phyloP scores from a whole-genome alignment of 2,888 invertebrate species.

The Smittia aterrima region DNA sequence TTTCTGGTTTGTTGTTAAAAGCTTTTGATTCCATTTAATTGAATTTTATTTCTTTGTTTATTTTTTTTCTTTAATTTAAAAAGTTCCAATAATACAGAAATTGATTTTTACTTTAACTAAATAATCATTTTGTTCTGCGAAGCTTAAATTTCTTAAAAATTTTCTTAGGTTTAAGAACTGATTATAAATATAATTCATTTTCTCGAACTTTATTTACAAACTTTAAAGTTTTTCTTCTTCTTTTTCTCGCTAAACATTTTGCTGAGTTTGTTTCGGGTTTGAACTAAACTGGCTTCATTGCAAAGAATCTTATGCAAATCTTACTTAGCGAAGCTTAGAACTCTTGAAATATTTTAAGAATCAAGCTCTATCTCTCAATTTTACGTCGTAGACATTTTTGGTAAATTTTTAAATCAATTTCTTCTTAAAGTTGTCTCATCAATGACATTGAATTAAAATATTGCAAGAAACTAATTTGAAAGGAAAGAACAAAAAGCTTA shows the following conservation, averaged over 20 bases:
- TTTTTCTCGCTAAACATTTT: background rate
- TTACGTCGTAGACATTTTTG: slow-evolving; percentile 41
- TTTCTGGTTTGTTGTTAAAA: background rate
- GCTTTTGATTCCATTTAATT: slow-evolving; percentile 8
- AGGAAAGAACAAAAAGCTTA: slow-evolving; percentile 9
- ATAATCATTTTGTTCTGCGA: background rate
- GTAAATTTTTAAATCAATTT: slow-evolving; percentile 29
- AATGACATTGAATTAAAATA: slow-evolving; percentile 22
- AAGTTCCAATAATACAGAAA: slow-evolving; percentile 32
- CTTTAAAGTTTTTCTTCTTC: background rate
- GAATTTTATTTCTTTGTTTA: slow-evolving; percentile 26
- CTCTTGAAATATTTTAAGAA: background rate
- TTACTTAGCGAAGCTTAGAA: background rate
- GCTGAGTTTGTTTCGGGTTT: background rate
- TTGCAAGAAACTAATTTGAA: background rate
- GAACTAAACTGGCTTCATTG: slow-evolving; percentile 17
- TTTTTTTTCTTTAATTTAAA: slow-evolving; percentile 14
- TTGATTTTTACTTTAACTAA: slow-evolving; percentile 6
- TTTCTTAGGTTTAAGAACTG: background rate
- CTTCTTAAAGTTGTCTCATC: background rate
- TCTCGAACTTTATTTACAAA: background rate
- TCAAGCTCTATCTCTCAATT: background rate
- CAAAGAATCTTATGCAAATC: no score
- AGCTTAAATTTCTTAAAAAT: slow-evolving; percentile 1
- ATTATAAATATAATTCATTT: slow-evolving; percentile 10